Evolutionary conservation across 2,888 invertebrate genomes (phyloP), one percentile per base, ranked within the genome.

Genomic region (Lacanobia wlatinum): DNA sequence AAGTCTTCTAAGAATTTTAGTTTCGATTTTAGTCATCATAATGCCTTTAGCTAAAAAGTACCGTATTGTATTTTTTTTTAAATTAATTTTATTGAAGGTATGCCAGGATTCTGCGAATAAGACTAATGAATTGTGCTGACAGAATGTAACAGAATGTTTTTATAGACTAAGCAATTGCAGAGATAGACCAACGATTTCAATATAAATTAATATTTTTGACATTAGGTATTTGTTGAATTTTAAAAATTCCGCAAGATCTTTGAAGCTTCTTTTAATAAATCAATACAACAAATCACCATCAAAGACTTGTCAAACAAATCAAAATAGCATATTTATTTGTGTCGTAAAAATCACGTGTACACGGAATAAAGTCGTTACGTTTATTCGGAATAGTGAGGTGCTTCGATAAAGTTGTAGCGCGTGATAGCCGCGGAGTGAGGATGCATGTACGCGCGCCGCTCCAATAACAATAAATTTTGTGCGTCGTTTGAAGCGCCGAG

Each of bases 391-490:
- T 92, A 91, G 91, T 90, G 90, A 86, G 86, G 86, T 87, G 87
- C 84, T 82, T 85, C 89, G 96, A 96, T 96, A 96, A 96, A 94
- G 94, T 95, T 94, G 96, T 95, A 90, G 91, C 67, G 92, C 94
- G 93, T 94, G 96, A 96, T 96, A 96, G 93, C 91, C 93, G 94
- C 94, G 94, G 92, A 96, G 96, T 96, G 95, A 91, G 95, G 95
- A 96, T 96, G 95, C 96, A 89, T 96, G 96, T 96, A 93, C 94
- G 94, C 92, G 93, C 90, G 92, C 91, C 92, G 91, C 87, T 83
- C 94, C 96, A 95, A 96, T 96, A 96, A 96, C 96, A 95, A 96
- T 96, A 96, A 96, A 96, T 96, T 94, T 93, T 87, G 90, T 91
- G 84, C 88, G 92, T 92, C 94, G 94, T 94, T 94, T 95, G 95